Evolutionary conservation across 30 jellyfish, hydroid and myxozoan species (phyloP), one percentile per base, ranked within the genome.

Genomic region (Aurelia sp.): DNA sequence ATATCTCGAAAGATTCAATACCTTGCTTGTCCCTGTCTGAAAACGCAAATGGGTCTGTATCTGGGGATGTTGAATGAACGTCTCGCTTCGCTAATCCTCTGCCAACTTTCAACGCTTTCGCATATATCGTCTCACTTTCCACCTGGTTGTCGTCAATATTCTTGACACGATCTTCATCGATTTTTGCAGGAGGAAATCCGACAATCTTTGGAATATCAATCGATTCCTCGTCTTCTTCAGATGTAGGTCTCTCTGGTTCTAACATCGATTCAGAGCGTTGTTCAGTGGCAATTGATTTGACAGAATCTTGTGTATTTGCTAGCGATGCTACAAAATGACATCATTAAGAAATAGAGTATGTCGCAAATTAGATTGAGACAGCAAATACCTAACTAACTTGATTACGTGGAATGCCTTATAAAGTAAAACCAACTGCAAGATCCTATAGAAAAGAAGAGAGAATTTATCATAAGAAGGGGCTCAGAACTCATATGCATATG

Each of bases 21-120:
- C 55, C 55, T 44, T 44, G 15, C 15, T 44, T 44, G 13, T 44
- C 55, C 55, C 55, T 44, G 0, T 74, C 40, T 59, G 69, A 59
- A 22, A 74, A 74, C 17, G 79, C 89, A 41, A 78, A 78, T 9
- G 89, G 89, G 71, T 78, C 89, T 10, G 65, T 59, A 23, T 47
- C 19, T 4, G 71, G 66, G 17, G 73, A 8, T 9, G 89, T 11
- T 22, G 48, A 55, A 21, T 44, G 13, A 6, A 17, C 61, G 3
- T 69, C 62, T 6, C 79, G 64, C 15, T 60, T 76, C 9, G 13
- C 50, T 2, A 4, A 19, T 21, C 44, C 50, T 57, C 47, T 44
- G 12, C 78, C 21, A 22, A 58, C 15, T 27, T 31, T 63, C 40
- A 78, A 9, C 3, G 89, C 79, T 62, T 63, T 78, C 4, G 89